Conservation (phyloP, 1,140 invertebrate genomes). For the Hetaerina americana region DNA sequence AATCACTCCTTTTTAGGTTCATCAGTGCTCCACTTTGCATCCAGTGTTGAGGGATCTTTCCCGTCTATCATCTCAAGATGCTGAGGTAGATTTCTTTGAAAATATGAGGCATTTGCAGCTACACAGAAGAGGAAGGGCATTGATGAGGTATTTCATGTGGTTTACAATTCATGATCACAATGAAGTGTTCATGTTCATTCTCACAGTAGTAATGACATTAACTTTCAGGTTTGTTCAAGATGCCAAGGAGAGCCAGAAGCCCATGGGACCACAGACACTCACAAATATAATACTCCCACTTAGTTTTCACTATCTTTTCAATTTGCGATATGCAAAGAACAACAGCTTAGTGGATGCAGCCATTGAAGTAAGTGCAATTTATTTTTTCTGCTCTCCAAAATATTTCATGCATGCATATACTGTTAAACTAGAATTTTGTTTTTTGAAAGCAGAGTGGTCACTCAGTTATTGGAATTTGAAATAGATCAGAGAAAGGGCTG, state of each 20-base stretch:
- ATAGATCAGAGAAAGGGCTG: too few species aligned
- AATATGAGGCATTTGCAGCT: conserved; percentile 79
- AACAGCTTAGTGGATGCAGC: conserved; percentile 74
- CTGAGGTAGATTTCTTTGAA: conserved; percentile 87
- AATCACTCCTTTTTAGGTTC: too few species aligned
- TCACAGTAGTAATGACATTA: too few species aligned
- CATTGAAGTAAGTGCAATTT: conserved; percentile 25
- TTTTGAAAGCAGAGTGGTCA: too few species aligned
- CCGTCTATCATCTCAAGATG: conserved; percentile 53
- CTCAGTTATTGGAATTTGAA: too few species aligned
- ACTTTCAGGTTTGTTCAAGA: conserved; percentile 39
- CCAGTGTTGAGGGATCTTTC: conserved; percentile 60
- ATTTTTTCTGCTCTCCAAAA: conserved; percentile 7
- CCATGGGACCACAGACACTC: conserved; percentile 51
- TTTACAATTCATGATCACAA: too few species aligned
- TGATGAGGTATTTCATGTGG: conserved; percentile 40
- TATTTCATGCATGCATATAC: too few species aligned
- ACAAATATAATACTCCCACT: conserved; percentile 77
- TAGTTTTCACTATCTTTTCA: conserved; percentile 62
- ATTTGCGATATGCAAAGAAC: conserved; percentile 58
- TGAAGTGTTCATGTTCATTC: too few species aligned
- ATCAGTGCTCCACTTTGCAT: conserved; percentile 54
- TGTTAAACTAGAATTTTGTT: too few species aligned
- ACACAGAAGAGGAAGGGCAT: conserved; percentile 64
- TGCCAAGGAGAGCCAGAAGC: conserved; percentile 38